Base-by-base conservation (phyloP, 1,140 invertebrate genomes). In the Aphaenogaster ashmeadi region DNA sequence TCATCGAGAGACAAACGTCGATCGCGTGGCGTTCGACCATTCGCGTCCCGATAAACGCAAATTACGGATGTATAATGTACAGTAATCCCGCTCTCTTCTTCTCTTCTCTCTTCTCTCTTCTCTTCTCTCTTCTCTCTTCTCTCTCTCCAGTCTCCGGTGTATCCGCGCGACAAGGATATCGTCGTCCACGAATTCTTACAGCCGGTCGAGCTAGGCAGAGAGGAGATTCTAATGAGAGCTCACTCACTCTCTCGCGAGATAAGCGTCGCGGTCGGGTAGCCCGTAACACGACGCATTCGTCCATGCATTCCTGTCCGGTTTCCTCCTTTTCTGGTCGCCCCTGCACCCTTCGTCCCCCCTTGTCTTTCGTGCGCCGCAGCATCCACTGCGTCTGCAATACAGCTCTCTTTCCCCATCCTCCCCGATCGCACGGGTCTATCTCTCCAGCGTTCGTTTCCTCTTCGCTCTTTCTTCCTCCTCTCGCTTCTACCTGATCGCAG, bases 271-370 rank as follows among this genome's bases (percentile, higher is more conserved):
- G 74, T 71, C 52, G 69, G 84, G 74, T 79, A 77, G 56, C 77
- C 54, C 75, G 69, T 86, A 79, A 66, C 84, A 74, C 62, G 83
- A 69, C 86, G 91, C 88, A 90, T 89, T 91, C 89, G 88, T 88
- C 75, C 88, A 86, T 87, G 81, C 88, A 92, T 92, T 92, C 91
- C 90, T 90, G 90, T 89, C 90, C 88, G 91, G 91, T 92, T 92
- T 90, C 71, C 80, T 91, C 36, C 85, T 87, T 92, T 92, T 90
- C 87, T 88, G 44, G 27, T 52, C 64, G 27, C 13, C 74, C 8
- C 58, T 38, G 18, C 33, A 69, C 44, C 64, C 27, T 44, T 50
- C 64, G 50, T 27, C 47, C 71, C 52, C 44, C 11, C n/a, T 11
- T n/a, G 27, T 47, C 66, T 50, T 74, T 60, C 62, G 33, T 62